Evolutionary conservation across 2,797 vertebrate genomes (phyloP), one percentile per base, ranked within the genome.

Genomic region (Phoxinus dragarum): DNA sequence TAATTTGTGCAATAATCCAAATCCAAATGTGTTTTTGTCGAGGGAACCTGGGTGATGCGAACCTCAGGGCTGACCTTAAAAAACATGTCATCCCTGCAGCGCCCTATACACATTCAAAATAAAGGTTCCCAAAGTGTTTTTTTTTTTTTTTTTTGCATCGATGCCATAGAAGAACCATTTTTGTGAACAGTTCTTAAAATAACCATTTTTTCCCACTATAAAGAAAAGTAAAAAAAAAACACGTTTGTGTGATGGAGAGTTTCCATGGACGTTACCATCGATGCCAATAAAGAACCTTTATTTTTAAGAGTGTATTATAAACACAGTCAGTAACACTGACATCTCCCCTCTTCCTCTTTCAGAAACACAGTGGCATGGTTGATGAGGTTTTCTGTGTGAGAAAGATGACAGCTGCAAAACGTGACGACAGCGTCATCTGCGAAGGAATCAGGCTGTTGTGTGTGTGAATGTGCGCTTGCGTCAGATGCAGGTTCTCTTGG

Each of bases 401-500:
- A 77, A 54, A 68, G 49, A 80, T 49, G 68, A 80, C 56, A 40
- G 71, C 72, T 81, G 27, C 40, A 61, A 49, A 74, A 74, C 82
- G 59, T 31, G 47, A 42, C 59, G 59, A 56, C 47, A 69, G 64
- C 54, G n/a, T 84, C 74, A 17, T 71, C 75, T 69, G 75, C 31
- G 12, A 59, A 56, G 64, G 75, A 79, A 71, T 71, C 76, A 1
- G 40, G 67, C 38, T 71, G 52, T 38, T 56, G 68, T 42, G 34
- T 42, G 34, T 59, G 72, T 10, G 52, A 17, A 21, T 77, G 72
- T 34, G 71, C 6, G 64, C 8, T 66, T 31, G 59, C 42, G 73
- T 91, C 90, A 92, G 59, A 86, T 8, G 40, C 93, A 96, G 91
- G 94, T 94, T 93, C 93, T 91, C 91, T 97, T 99, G 91, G 97